Base-by-base conservation (phyloP, 2,113 vertebrate genomes). In the Leucoraja erinaceus region DNA sequence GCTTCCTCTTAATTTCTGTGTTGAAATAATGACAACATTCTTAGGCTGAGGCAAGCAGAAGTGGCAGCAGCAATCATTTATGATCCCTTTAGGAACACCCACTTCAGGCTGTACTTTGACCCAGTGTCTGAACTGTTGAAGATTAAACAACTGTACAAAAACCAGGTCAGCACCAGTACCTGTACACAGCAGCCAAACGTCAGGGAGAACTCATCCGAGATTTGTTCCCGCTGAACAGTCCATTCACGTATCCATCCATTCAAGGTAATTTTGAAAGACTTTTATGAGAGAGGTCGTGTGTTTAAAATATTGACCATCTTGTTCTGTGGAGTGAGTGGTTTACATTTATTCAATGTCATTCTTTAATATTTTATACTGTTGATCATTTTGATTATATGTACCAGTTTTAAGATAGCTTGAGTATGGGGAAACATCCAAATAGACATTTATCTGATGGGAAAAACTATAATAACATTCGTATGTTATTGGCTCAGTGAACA, bases 221-320 rank as follows among this genome's bases (percentile, higher is more conserved):
- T 7, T n/a, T 31, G 14, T 59, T 88, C 28, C 28, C 31, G 14
- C 28, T 63, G 83, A 18, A 63, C 83, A 66, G 83, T 63, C 54
- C 54, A 18, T 63, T 22, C 10, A 56, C 25, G 56, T 22, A 84
- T 54, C 9, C 11, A n/a, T 14, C 11, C 59, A 0, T n/a, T 63
- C 56, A 86, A 61, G 83, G 83, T 86, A 86, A 86, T 86, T 59
- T 28, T 84, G 81, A 84, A 25, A 59, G 12, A 16, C 33, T 61
- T 86, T n/a, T n/a, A n/a, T 12, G 63, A 59, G 25, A 56, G 6
- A 7, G 11, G 28, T 6, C 54, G 61, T 59, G n/a, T 38, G 18
- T 38, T 33, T 47, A 14, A 38, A 79, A 54, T 11, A 63, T 63
- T 84, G 63, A 11, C 31, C 10, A 63, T 88, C 33, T 33, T 33